Evolutionary conservation across 2,797 vertebrate genomes (phyloP).

Genomic region (Clarias fuscus): DNA sequence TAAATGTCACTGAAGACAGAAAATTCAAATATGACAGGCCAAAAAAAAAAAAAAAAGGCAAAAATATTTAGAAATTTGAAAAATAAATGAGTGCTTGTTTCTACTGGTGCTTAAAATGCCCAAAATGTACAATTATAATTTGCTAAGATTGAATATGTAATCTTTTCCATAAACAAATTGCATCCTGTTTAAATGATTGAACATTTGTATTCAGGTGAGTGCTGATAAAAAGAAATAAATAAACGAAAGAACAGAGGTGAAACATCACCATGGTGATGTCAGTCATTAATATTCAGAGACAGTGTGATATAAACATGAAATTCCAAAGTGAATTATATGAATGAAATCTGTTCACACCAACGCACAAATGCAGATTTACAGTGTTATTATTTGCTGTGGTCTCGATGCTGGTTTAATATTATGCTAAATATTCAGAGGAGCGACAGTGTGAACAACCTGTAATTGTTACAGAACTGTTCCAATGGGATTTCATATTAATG

Average conservation of each 20-base stretch:
- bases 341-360: conserved; percentile 2
- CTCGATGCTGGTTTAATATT: conserved; percentile 12
- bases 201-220: conserved; percentile 51
- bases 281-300: conserved; percentile 53
- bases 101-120: neutral
- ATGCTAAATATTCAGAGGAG: conserved; percentile 18
- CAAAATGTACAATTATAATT: neutral
- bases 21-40: neutral
- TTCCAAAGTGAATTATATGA: conserved; percentile 8
- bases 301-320: conserved; percentile 40
- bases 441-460: neutral
- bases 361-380: conserved; percentile 2
- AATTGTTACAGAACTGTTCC: conserved; percentile 13
- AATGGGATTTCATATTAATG: neutral
- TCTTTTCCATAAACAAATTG: neutral
- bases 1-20: neutral
- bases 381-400: conserved; percentile 24
- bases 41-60: neutral
- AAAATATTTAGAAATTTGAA: neutral
- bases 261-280: conserved; percentile 51
- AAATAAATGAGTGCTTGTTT: neutral
- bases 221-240: conserved; percentile 1
- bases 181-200: conserved; percentile 22
- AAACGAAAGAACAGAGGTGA: conserved; percentile 42
- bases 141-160: neutral